Evolutionary conservation across 1,140 invertebrate genomes (phyloP).

Genomic region (Pollicipes pollicipes): DNA sequence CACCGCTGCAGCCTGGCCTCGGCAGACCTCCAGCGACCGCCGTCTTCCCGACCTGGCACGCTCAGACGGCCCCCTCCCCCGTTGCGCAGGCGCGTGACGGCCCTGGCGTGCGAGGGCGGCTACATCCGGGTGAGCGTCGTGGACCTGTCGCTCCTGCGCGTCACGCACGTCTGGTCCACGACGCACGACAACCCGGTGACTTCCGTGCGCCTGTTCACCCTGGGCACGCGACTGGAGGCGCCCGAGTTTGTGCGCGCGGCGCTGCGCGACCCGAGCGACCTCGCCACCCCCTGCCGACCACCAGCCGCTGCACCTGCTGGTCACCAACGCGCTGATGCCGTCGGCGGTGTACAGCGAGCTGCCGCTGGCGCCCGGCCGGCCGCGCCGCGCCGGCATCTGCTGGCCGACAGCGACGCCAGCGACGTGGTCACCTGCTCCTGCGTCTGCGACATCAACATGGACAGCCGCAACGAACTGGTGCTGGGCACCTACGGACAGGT

Average conservation of each 20-base stretch:
- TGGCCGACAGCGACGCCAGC: conserved; percentile 35
- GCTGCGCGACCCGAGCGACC: neutral
- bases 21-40: too few species aligned
- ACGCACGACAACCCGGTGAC: neutral
- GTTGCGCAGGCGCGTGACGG: conserved; percentile 35
- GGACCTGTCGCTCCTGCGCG: conserved; percentile 19
- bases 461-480: conserved; percentile 48
- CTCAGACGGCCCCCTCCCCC: too few species aligned
- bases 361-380: neutral
- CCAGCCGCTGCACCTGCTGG: neutral
- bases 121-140: conserved; percentile 35
- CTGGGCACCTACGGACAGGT: conserved; percentile 48
- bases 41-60: too few species aligned
- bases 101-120: conserved; percentile 44
- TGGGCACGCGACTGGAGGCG: neutral
- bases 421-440: conserved; percentile 40
- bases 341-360: neutral
- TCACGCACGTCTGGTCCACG: conserved; percentile 18
- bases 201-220: conserved; percentile 24
- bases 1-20: too few species aligned
- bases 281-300: neutral
- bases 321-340: neutral
- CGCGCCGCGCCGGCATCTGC: conserved; percentile 23
- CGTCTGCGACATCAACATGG: conserved; percentile 50
- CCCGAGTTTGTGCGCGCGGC: neutral